phyloP scores from a whole-genome alignment of 2,797 vertebrate genomes.

The Emydoidea blandingii region DNA sequence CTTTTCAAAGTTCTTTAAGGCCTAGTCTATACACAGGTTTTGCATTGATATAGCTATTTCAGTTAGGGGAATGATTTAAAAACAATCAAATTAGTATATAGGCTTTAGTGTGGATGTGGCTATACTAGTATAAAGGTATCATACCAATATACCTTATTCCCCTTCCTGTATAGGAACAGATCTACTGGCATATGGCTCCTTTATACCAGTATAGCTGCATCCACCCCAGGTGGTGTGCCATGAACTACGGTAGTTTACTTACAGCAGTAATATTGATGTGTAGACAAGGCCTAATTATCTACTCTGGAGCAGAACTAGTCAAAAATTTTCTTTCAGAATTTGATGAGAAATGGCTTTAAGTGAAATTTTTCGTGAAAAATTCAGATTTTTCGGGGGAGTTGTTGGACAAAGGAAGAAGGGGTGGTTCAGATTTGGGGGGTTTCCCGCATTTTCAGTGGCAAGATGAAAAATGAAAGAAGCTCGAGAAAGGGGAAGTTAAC shows the following conservation, averaged over 20 bases:
- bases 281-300: not conserved
- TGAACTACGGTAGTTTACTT: not conserved
- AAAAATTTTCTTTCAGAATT: not conserved
- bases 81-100: no score
- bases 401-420: not conserved
- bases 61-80: not conserved
- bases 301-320: not conserved
- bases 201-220: not conserved
- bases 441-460: not conserved
- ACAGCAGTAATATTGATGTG: no score
- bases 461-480: not conserved
- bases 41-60: not conserved
- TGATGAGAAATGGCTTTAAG: not conserved
- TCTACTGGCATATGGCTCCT: accelerated
- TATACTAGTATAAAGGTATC: no score
- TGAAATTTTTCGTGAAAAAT: not conserved
- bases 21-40: not conserved
- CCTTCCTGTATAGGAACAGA: accelerated
- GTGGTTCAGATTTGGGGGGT: not conserved
- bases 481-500: not conserved
- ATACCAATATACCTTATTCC: not conserved
- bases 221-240: not conserved
- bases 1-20: not conserved
- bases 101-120: no score
- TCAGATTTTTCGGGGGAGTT: not conserved